Conservation (phyloP, 1,140 invertebrate species). For the Sesamia nonagrioides region DNA sequence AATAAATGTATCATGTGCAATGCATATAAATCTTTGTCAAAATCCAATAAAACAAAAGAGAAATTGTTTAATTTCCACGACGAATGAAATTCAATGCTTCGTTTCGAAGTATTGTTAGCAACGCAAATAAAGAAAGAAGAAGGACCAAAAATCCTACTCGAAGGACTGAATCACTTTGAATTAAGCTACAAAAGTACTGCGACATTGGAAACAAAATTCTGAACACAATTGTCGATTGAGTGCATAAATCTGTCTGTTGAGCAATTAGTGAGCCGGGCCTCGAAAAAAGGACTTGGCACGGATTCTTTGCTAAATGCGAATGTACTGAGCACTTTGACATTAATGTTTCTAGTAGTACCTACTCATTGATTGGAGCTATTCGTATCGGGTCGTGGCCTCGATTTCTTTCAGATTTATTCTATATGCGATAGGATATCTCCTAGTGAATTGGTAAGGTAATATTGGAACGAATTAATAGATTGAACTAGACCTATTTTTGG, state of each 20-base stretch:
- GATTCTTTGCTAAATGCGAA: slow-evolving; percentile 27
- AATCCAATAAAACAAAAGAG: slow-evolving; percentile 19
- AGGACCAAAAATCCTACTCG: slow-evolving; percentile 4
- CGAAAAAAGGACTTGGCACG: slow-evolving; percentile 38
- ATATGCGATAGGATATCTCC: neutral
- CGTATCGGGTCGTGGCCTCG: neutral
- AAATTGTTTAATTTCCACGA: slow-evolving; percentile 29
- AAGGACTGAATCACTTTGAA: slow-evolving; percentile 33
- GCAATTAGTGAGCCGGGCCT: slow-evolving; percentile 26
- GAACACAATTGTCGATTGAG: slow-evolving; percentile 36
- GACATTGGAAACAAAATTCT: slow-evolving; percentile 19
- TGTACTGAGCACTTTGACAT: slow-evolving; percentile 39
- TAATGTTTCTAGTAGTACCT: slow-evolving; percentile 12
- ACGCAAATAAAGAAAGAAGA: slow-evolving; percentile 17
- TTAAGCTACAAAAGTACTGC: slow-evolving; percentile 22
- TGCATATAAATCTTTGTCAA: neutral
- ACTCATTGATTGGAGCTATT: slow-evolving; percentile 37
- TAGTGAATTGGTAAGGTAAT: too few species aligned
- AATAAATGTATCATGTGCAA: slow-evolving; percentile 3
- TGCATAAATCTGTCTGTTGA: slow-evolving; percentile 37
- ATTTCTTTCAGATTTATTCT: slow-evolving; percentile 7
- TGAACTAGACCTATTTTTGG: too few species aligned
- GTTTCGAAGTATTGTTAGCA: slow-evolving; percentile 30
- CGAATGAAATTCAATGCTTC: slow-evolving; percentile 29
- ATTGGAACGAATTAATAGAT: too few species aligned